These are phyloP conservation scores for Lepidurus arcticus DNA, from an alignment of 1,140 invertebrate genomes.

Conservation along the genomic window DNA sequence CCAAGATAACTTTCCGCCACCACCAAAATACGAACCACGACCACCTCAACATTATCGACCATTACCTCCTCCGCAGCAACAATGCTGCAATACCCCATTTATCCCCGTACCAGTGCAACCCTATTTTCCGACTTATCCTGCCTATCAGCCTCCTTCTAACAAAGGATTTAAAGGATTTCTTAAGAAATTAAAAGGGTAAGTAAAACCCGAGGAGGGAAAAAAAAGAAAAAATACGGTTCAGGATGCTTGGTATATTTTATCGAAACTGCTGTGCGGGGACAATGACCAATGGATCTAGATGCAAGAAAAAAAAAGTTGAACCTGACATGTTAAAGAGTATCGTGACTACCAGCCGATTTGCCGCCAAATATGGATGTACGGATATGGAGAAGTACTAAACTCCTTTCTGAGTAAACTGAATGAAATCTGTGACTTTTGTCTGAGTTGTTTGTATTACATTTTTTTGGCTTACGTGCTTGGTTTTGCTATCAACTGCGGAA, in stretches of 20 bases:
- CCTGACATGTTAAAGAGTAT: no score
- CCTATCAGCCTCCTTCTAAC: background rate
- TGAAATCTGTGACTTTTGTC: no score
- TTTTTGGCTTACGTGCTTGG: no score
- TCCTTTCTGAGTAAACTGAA: no score
- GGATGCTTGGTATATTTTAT: background rate
- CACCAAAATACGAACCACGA: background rate
- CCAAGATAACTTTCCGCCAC: background rate
- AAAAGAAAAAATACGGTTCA: background rate
- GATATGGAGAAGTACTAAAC: no score
- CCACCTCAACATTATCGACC: background rate
- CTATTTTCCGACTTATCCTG: background rate
- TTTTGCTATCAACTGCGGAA: no score
- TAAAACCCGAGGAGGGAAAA: background rate
- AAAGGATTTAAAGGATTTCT: background rate
- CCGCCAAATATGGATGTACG: no score
- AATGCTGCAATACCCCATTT: slow-evolving; percentile 1
- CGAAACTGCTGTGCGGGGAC: no score
- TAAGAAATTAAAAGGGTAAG: background rate
- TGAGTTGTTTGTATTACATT: no score
- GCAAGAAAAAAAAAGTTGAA: no score
- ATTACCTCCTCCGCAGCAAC: background rate
- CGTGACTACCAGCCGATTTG: no score
- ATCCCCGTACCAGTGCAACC: background rate
- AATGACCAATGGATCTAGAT: no score